Evolutionary conservation across 2,113 vertebrate species (phyloP).

Genomic region (Ascaphus truei): DNA sequence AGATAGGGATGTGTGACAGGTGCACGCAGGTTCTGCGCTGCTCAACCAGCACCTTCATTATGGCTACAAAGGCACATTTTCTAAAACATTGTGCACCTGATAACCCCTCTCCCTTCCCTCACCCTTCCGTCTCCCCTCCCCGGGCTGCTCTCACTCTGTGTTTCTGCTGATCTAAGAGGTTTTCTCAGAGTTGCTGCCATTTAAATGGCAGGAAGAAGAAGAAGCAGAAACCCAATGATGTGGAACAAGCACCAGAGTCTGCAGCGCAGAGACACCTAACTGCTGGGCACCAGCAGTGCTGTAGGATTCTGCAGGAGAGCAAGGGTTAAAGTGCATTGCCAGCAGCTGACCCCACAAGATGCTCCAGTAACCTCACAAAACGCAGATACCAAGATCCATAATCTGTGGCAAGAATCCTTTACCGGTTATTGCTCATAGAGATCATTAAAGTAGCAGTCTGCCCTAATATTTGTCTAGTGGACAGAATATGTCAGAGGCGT

Average conservation of each 20-base stretch:
- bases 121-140: neutral
- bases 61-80: neutral
- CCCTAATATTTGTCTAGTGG: too few relatives aligned
- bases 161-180: slow-evolving; percentile 17
- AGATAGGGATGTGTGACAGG: neutral
- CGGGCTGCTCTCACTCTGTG: neutral
- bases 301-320: too few relatives aligned
- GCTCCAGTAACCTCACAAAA: too few relatives aligned
- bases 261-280: neutral
- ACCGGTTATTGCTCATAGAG: too few relatives aligned
- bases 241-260: neutral
- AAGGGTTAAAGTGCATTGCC: too few relatives aligned
- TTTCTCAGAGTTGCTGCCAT: neutral
- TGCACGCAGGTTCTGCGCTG: neutral
- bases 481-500: too few relatives aligned
- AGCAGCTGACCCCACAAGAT: too few relatives aligned
- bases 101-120: neutral
- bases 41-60: neutral
- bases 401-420: too few relatives aligned
- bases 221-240: slow-evolving; percentile 4
- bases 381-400: too few relatives aligned
- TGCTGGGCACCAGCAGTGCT: too few relatives aligned
- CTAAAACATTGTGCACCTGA: slow-evolving; percentile 7
- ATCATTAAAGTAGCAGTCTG: too few relatives aligned
- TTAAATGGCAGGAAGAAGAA: slow-evolving; percentile 7